phyloP scores from a whole-genome alignment of 1,140 invertebrate genomes.

The Eumaeus atala region DNA sequence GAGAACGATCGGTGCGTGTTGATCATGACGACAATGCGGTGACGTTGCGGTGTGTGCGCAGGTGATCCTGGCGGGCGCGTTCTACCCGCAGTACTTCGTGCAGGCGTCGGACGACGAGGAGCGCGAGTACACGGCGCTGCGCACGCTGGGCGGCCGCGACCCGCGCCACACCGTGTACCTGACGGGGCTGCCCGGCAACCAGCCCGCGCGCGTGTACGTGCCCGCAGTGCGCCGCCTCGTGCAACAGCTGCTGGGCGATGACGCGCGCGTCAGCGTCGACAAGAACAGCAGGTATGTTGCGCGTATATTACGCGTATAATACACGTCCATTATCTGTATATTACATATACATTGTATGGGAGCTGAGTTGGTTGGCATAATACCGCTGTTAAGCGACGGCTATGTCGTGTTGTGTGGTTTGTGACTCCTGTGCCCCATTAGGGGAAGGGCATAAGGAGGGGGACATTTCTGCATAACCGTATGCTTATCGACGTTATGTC shows the following conservation, averaged over 20 bases:
- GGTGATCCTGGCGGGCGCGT: slow-evolving; percentile 85
- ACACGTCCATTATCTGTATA: too few relatives aligned
- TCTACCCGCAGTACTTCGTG: slow-evolving; percentile 94
- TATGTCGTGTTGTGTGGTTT: too few relatives aligned
- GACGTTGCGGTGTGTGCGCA: slow-evolving; percentile 40
- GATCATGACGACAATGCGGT: neutral
- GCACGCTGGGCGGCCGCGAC: slow-evolving; percentile 80
- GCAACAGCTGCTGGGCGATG: slow-evolving; percentile 41
- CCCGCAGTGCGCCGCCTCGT: slow-evolving; percentile 76
- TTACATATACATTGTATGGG: too few relatives aligned
- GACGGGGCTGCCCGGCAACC: slow-evolving; percentile 76
- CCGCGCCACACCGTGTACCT: slow-evolving; percentile 86
- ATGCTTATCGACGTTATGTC: too few relatives aligned
- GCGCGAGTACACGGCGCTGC: slow-evolving; percentile 77
- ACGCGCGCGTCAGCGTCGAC: slow-evolving; percentile 80
- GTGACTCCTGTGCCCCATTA: too few relatives aligned
- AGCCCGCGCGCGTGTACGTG: slow-evolving; percentile 84
- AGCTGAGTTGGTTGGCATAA: too few relatives aligned
- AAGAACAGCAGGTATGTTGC: slow-evolving; percentile 66
- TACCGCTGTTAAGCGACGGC: too few relatives aligned
- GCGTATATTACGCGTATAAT: neutral
- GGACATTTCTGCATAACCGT: too few relatives aligned
- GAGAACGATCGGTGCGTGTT: too few relatives aligned
- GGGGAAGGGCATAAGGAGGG: too few relatives aligned
- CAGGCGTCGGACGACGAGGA: slow-evolving; percentile 72